Base-by-base conservation (phyloP, 2,113 vertebrate genomes). In the Gambusia affinis region DNA sequence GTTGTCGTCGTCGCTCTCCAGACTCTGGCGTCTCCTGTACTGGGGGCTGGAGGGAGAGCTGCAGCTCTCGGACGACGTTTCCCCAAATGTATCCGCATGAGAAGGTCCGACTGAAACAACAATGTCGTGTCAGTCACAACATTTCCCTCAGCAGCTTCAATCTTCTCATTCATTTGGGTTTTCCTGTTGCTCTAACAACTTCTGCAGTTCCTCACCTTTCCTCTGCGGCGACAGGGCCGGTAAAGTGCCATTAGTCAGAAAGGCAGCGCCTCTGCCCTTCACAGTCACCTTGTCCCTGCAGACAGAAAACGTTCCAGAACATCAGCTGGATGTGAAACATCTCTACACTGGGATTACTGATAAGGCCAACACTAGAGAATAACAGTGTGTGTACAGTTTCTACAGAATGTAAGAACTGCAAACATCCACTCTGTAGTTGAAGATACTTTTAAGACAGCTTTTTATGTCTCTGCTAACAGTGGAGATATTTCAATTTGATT, bases 61-160 rank as follows among this genome's bases (percentile, higher is more conserved):
- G 94, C 95, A 98, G 92, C 97, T 96, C 93, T 97, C 97, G 60
- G 97, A 98, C 19, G 97, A 98, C 0, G 96, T 97, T 87, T 97
- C 97, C 87, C 96, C 96, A 85, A 94, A 96, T 0, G 95, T 95
- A 70, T 97, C 96, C 12, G 93, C 95, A 83, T 95, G 95, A 76
- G 96, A 96, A 85, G 94, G 93, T 80, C 88, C 77, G 14, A 94
- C 96, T 95, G 95, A 57, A 92, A 90, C 88, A 71, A 66, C 72
- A 76, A 2, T 4, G 1, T 39, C 6, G 39, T 0, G 42, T 72
- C 35, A 72, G 5, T 35, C 14, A 51, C 60, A 54, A 22, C 15
- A 24, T 60, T 37, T 37, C 35, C 10, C 44, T 19, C 44, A 5
- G 28, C 60, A 62, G 60, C 27, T 62, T 6, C 27, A 19, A 64